phyloP scores from a whole-genome alignment of 2,113 vertebrate species.

The Dryoscopus gambensis region DNA sequence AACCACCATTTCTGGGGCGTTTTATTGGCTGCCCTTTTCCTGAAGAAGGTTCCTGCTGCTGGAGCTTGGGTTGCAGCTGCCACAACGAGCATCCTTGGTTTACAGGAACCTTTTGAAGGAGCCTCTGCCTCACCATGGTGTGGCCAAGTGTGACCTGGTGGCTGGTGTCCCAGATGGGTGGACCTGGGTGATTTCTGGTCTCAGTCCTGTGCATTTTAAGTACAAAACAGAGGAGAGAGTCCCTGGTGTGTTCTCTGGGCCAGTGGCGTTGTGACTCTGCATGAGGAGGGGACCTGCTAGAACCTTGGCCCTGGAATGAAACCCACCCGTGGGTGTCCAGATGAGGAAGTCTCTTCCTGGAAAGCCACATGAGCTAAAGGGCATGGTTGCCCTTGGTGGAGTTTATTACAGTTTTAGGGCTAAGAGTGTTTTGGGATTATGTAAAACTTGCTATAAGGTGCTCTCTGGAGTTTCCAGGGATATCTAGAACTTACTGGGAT shows the following conservation, averaged over 20 bases:
- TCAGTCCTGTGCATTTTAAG: not conserved
- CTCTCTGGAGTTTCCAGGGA: not conserved
- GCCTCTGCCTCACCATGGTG: not conserved
- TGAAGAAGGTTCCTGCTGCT: not conserved
- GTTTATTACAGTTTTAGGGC: not conserved
- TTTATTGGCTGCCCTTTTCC: not conserved
- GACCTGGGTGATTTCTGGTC: not conserved
- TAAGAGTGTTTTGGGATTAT: not conserved
- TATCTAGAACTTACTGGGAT: not conserved
- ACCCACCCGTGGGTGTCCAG: not conserved
- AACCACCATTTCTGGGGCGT: not conserved
- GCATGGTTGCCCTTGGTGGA: no score
- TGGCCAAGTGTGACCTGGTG: not conserved
- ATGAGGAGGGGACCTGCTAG: not conserved
- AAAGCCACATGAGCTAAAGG: accelerated
- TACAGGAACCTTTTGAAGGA: not conserved
- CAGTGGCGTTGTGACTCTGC: not conserved
- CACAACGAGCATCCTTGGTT: not conserved
- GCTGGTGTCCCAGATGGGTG: not conserved
- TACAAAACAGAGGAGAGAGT: accelerated
- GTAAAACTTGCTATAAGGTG: not conserved
- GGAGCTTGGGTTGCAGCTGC: not conserved
- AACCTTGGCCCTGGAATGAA: not conserved
- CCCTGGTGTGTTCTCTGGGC: not conserved
- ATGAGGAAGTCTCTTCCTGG: not conserved